Base-by-base conservation (phyloP, 1,140 invertebrate genomes). In the Scaptomyza pallida region DNA sequence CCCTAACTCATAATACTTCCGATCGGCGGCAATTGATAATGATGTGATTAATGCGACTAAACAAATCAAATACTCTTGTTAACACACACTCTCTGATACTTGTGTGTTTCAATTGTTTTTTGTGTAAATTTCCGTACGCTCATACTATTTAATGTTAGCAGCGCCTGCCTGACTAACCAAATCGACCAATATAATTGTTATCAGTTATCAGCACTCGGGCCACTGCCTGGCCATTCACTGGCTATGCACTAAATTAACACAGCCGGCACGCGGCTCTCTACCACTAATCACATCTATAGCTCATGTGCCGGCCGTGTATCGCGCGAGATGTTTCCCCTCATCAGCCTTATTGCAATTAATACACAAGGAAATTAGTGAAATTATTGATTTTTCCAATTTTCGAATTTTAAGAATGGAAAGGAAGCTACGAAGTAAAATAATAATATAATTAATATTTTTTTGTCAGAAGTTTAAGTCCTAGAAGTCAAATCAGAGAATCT, bases 71-170 rank as follows among this genome's bases (percentile, higher is more conserved):
- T 51, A 30, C 54, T 51, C 13, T 13, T 33, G 26, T 35, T n/a
- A n/a, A 37, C 33, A 37, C 33, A 37, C 3, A 37, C 12, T 2
- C 26, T n/a, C n/a, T n/a, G n/a, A 30, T 9, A 37, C 33, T n/a
- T 12, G n/a, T 5, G 15, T 43, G 10, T 12, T 10, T 35, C 33
- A 37, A n/a, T 16, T 35, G 52, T 54, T 16, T 54, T 16, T 50
- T 33, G 57, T 63, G 72, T 72, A 83, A 80, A 83, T 85, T 83
- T 83, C 76, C 75, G 72, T 59, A 62, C 56, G 43, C 26, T 63
- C 40, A 50, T 64, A n/a, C n/a, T n/a, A 65, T 52, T 82, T 47
- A 40, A 60, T 82, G 67, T 52, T 61, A 79, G 62, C 64, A 79
- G 62, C 59, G 61, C 19, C 62, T 55, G 78, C 43, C 56, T 63